Conservation (phyloP, 2,113 vertebrate genomes). For the Geococcyx californianus region DNA sequence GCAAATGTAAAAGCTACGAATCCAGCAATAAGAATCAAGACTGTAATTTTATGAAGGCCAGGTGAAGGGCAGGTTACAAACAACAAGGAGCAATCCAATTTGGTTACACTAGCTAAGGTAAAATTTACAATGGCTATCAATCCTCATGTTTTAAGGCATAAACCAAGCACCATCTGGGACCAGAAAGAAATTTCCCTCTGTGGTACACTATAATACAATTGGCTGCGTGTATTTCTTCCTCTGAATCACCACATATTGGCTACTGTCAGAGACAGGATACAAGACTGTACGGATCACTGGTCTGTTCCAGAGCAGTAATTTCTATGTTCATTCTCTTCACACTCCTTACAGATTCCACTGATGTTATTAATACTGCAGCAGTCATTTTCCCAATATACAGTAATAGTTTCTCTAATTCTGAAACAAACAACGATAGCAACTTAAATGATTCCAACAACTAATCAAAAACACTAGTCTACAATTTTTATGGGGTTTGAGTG, state of each 20-base stretch:
- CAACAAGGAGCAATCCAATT: constrained; percentile 58
- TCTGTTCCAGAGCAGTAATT: constrained; percentile 37
- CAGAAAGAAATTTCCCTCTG: constrained; percentile 46
- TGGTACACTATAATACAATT: constrained; percentile 50
- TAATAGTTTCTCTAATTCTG: constrained; percentile 63
- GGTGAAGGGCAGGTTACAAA: constrained; percentile 60
- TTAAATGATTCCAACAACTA: constrained; percentile 33
- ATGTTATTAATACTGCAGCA: constrained; percentile 69
- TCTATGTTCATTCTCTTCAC: constrained; percentile 46
- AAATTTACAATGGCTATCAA: constrained; percentile 67
- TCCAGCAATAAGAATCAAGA: not conserved
- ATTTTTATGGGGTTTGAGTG: constrained; percentile 30
- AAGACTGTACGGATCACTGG: constrained; percentile 22
- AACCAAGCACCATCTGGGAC: constrained; percentile 56
- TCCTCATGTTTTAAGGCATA: constrained; percentile 60
- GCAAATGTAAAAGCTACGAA: not conserved
- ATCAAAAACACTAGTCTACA: not conserved
- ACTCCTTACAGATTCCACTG: constrained; percentile 56
- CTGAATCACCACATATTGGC: constrained; percentile 49
- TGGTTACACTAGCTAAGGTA: constrained; percentile 48
- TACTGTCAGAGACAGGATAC: constrained; percentile 50
- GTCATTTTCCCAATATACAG: constrained; percentile 56
- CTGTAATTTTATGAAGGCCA: constrained; percentile 1
- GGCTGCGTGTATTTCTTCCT: constrained; percentile 26
- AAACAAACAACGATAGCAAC: constrained; percentile 20